phyloP scores from a whole-genome alignment of 1,140 invertebrate genomes.

The Limonius californicus region DNA sequence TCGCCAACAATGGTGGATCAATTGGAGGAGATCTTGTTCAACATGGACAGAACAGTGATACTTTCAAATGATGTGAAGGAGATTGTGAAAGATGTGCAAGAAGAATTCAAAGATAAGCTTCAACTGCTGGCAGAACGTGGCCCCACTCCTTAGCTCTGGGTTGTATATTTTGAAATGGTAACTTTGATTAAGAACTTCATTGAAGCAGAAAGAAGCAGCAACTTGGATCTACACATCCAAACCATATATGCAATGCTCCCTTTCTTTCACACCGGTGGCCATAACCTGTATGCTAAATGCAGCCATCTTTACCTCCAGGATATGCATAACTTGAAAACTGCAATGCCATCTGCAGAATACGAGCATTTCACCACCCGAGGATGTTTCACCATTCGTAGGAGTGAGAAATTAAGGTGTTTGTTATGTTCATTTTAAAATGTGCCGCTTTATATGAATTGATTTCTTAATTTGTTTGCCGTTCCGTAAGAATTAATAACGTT shows the following conservation, averaged over 20 bases:
- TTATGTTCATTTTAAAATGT: too few relatives aligned
- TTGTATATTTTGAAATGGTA: not conserved
- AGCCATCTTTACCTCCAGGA: not conserved
- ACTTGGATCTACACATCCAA: not conserved
- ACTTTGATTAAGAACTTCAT: not conserved
- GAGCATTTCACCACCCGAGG: not conserved
- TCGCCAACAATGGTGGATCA: not conserved
- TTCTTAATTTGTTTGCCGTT: too few relatives aligned
- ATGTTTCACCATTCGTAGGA: not conserved
- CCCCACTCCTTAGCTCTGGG: not conserved
- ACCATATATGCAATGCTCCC: not conserved
- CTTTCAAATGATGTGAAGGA: not conserved
- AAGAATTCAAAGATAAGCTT: not conserved
- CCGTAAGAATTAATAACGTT: too few relatives aligned
- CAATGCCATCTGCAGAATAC: not conserved
- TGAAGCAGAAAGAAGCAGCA: not conserved
- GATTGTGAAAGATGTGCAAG: not conserved
- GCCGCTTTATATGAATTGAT: too few relatives aligned
- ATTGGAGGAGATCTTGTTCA: not conserved
- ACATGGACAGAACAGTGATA: constrained; percentile 18
- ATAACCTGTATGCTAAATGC: constrained; percentile 1
- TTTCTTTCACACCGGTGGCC: not conserved
- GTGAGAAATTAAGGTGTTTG: not conserved
- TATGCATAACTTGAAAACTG: not conserved
- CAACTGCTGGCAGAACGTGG: not conserved